Conservation (phyloP, 1,140 invertebrate genomes). For the Chrysomallon squamiferum region DNA sequence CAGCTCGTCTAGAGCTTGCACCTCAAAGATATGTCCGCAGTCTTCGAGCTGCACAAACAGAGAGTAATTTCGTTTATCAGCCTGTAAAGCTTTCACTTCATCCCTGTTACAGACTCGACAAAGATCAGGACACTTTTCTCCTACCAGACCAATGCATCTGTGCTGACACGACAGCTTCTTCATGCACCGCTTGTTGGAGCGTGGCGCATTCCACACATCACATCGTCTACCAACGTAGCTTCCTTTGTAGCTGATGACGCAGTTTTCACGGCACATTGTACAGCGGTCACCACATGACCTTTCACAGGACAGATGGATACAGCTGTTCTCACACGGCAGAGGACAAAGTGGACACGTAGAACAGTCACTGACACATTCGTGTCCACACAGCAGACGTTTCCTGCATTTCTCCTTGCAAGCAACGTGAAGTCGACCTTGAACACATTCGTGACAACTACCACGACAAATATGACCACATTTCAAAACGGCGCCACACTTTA, state of each 20-base stretch:
- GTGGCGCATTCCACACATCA: neutral
- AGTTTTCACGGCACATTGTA: conserved; percentile 65
- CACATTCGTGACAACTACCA: conserved; percentile 57
- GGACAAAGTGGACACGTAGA: conserved; percentile 69
- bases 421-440: conserved; percentile 69
- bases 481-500: neutral
- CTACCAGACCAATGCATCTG: conserved; percentile 67
- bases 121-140: conserved; percentile 67
- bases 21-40: conserved; percentile 18
- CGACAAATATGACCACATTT: conserved; percentile 30
- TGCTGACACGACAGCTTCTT: conserved; percentile 1
- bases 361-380: conserved; percentile 30
- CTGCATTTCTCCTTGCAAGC: conserved; percentile 18
- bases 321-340: conserved; percentile 66
- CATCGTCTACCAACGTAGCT: conserved; percentile 59
- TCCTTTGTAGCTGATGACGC: conserved; percentile 64
- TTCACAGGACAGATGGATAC: conserved; percentile 65
- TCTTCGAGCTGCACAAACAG: conserved; percentile 13
- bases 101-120: conserved; percentile 37
- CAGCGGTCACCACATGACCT: conserved; percentile 70
- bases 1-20: conserved; percentile 56
- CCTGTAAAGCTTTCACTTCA: conserved; percentile 66
- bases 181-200: neutral
- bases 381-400: conserved; percentile 25
- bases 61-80: conserved; percentile 23